Conservation (phyloP, 2,888 invertebrate species). For the Neoaliturus tenellus region DNA sequence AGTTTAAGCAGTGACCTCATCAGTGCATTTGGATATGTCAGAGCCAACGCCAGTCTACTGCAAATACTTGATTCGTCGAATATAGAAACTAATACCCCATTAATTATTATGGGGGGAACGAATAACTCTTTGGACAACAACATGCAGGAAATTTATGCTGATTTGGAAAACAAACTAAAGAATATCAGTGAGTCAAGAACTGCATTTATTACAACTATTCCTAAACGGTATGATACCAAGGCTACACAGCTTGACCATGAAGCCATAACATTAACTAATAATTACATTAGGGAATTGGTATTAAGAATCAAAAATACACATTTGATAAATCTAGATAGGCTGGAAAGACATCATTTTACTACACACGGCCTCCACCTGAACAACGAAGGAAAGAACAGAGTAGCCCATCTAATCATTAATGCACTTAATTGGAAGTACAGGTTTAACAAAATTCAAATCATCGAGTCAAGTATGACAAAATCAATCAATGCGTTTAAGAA, state of each 20-base stretch:
- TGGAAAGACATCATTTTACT: background rate
- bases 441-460: background rate
- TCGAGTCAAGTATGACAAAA: background rate
- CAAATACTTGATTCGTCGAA: background rate
- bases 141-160: background rate
- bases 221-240: background rate
- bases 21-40: constrained; percentile 7
- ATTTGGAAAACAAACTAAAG: background rate
- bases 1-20: background rate
- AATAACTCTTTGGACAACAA: background rate
- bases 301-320: background rate
- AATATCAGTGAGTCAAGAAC: background rate
- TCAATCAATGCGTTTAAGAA: background rate
- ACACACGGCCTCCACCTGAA: background rate
- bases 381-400: background rate
- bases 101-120: background rate
- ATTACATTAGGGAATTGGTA: background rate
- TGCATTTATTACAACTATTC: background rate
- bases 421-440: background rate
- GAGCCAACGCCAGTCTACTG: background rate
- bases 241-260: background rate
- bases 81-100: background rate
- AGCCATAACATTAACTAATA: background rate
- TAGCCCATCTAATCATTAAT: background rate
- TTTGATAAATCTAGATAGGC: background rate